Conservation (phyloP, 2,888 invertebrate species). For the Drosophila prostipennis region DNA sequence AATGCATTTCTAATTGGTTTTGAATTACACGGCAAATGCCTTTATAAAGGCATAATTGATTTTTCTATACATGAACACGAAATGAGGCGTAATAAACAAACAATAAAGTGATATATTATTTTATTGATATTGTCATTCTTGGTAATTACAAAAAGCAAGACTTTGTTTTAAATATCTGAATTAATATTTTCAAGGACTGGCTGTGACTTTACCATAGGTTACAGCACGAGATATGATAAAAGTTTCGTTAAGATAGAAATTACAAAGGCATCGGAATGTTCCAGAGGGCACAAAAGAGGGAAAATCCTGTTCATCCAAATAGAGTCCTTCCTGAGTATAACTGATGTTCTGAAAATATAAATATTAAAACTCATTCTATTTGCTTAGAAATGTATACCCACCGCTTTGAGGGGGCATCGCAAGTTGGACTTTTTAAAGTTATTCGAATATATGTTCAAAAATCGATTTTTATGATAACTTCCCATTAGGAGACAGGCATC, state of each 20-base stretch:
- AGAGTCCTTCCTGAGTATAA: background rate
- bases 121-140: too few species aligned
- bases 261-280: background rate
- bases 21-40: background rate
- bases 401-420: constrained; percentile 26
- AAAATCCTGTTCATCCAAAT: constrained; percentile 1
- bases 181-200: background rate
- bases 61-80: background rate
- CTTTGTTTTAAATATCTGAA: too few species aligned
- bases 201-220: background rate
- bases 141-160: too few species aligned
- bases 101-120: background rate
- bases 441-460: constrained; percentile 12
- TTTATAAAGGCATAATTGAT: background rate
- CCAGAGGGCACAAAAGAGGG: constrained; percentile 7
- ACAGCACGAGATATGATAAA: background rate
- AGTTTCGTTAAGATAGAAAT: background rate
- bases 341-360: background rate
- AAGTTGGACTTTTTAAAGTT: constrained; percentile 17
- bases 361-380: background rate
- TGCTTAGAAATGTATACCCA: background rate
- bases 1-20: constrained; percentile 11
- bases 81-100: background rate
- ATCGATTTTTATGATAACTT: constrained; percentile 6
- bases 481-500: constrained; percentile 18